phyloP scores from a whole-genome alignment of 2,113 vertebrate genomes.

The Sinocyclocheilus rhinocerous region DNA sequence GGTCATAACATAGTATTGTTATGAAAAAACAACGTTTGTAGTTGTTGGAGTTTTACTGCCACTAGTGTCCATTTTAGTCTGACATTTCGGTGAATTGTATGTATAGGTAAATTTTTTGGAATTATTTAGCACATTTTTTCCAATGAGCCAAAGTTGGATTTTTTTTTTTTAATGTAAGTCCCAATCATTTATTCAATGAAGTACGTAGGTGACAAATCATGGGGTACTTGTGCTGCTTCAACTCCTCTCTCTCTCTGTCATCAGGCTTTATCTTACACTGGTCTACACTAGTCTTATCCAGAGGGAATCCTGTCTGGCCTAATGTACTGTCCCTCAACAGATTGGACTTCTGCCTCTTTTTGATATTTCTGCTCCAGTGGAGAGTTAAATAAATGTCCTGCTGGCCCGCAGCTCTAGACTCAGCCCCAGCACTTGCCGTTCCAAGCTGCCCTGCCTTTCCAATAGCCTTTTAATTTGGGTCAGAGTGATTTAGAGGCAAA shows the following conservation, averaged over 20 bases:
- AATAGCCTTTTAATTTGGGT: conserved; percentile 59
- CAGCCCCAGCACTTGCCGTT: conserved; percentile 40
- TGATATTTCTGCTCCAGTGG: conserved; percentile 76
- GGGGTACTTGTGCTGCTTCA: conserved; percentile 40
- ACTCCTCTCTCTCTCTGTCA: conserved; percentile 56
- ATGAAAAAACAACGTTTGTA: background rate
- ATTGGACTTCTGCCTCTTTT: conserved; percentile 66
- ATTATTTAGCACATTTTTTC: background rate
- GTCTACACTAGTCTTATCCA: conserved; percentile 62
- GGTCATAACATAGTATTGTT: background rate
- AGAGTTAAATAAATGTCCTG: conserved; percentile 73
- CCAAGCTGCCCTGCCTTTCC: conserved; percentile 38
- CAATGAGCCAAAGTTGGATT: background rate
- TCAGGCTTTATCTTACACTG: conserved; percentile 59
- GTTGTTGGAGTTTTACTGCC: background rate
- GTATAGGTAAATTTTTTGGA: background rate
- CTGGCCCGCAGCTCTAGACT: conserved; percentile 47
- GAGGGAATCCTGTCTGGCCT: conserved; percentile 64
- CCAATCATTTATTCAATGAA: background rate
- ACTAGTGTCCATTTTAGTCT: background rate
- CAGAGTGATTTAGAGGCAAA: conserved; percentile 54
- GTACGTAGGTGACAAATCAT: background rate
- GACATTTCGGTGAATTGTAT: background rate
- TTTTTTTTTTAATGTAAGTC: background rate
- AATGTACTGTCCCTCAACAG: conserved; percentile 68